Conservation (phyloP, 92 coral and sea anemone species). For the Metridium senile region DNA sequence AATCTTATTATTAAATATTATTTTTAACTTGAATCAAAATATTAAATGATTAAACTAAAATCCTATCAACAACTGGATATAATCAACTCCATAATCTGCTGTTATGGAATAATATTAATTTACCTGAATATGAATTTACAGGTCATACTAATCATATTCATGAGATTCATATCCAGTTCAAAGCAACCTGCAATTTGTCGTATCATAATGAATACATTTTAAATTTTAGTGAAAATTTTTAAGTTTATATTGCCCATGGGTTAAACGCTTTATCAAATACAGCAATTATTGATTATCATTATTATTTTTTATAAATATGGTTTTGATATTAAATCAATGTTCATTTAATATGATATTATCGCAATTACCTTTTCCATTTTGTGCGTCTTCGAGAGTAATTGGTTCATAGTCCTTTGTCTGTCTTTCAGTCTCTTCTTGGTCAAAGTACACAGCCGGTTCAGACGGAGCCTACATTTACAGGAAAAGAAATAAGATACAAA, state of each 20-base stretch:
- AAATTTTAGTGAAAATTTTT: too few species aligned
- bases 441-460: conserved; percentile 64
- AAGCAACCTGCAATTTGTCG: not conserved
- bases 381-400: conserved; percentile 82
- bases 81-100: too few species aligned
- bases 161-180: not conserved
- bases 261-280: not conserved
- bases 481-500: not conserved
- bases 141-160: not conserved
- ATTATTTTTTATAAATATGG: not conserved
- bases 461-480: conserved; percentile 48
- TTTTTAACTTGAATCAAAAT: too few species aligned
- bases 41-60: too few species aligned
- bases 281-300: not conserved
- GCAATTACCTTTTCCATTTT: conserved; percentile 95
- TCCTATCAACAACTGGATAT: too few species aligned
- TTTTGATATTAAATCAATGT: not conserved
- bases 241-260: not conserved
- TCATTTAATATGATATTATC: too few species aligned
- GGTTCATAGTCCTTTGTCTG: conserved; percentile 43
- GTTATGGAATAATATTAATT: too few species aligned
- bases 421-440: conserved; percentile 37
- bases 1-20: too few species aligned
- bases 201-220: not conserved
- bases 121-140: not conserved